Evolutionary conservation across 2,113 vertebrate genomes (phyloP).

Genomic region (Anguilla japonica): DNA sequence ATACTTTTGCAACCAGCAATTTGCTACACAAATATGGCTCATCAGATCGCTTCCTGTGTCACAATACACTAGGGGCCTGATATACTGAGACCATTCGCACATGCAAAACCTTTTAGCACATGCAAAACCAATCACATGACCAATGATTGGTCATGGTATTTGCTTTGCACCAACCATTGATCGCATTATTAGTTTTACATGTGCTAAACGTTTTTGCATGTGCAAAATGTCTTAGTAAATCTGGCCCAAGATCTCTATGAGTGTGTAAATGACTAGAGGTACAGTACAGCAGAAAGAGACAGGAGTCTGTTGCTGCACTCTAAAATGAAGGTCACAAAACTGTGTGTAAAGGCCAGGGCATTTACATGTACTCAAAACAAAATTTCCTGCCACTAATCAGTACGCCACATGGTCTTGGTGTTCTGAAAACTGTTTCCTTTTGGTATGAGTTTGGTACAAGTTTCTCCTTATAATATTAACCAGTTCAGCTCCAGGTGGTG

Average conservation of each 20-base stretch:
- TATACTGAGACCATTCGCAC: no score
- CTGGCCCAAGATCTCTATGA: background rate
- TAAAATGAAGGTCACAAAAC: background rate
- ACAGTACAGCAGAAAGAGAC: background rate
- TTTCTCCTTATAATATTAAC: slow-evolving; percentile 30
- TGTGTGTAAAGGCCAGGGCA: background rate
- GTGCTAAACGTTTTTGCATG: no score
- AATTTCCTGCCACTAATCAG: slow-evolving; percentile 26
- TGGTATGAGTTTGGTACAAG: background rate
- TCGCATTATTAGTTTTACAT: no score
- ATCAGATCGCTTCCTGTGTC: background rate
- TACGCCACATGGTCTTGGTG: slow-evolving; percentile 26
- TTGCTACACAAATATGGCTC: background rate
- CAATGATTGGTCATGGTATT: no score
- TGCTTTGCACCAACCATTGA: no score
- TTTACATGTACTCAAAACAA: background rate
- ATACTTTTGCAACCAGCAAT: background rate
- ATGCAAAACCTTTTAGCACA: no score
- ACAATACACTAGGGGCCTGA: no score
- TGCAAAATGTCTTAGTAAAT: no score
- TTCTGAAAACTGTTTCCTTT: slow-evolving; percentile 10
- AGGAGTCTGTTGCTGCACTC: background rate
- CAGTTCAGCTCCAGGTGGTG: slow-evolving; percentile 39
- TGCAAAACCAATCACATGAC: no score
- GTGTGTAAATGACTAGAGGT: background rate